Evolutionary conservation across 2,888 invertebrate genomes (phyloP), one percentile per base, ranked within the genome.

Genomic region (Catonia carolina): DNA sequence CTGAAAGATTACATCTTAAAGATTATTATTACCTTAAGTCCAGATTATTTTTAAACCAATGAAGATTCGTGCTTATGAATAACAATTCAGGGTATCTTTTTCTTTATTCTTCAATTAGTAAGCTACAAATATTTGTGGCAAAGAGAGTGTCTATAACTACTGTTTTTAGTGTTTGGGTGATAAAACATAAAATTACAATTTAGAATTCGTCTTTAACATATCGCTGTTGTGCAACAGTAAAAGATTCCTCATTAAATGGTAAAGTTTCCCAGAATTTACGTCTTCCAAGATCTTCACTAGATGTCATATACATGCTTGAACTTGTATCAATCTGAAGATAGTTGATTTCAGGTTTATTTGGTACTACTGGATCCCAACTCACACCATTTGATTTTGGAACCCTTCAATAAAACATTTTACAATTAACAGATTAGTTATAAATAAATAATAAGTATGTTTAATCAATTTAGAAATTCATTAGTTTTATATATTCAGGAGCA

Each of bases 251-350:
- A 17, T 62, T 45, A 5, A 61, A 56, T 7, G 37, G 61, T 10
- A 62, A 36, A 1, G 60, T 53, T 45, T 62, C 57, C 62, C 62
- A 62, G 57, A 62, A 62, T 1, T 14, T 10, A 15, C 47, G 45
- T 45, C 53, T 53, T 0, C 62, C 61, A n/a, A 61, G 48, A n/a
- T 58, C 50, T n/a, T 22, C 18, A 3, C 20, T 41, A 18, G 31
- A 20, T 8, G 49, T 45, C 31, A 39, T 23, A 10, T 36, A 27
- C 27, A 39, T 49, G 3, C 39, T 23, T 10, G 48, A 37, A 41
- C 37, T 48, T 7, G 55, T 14, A 17, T 48, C 49, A 23, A 55
- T 55, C 8, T 49, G 55, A 15, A 55, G 33, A 31, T 27, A 49
- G 33, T 55, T 49, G 7, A 55, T 45, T 45, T 45, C 45, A 2